Evolutionary conservation across 2,888 invertebrate genomes (phyloP).

Genomic region (Cosmorhoe ocellata): DNA sequence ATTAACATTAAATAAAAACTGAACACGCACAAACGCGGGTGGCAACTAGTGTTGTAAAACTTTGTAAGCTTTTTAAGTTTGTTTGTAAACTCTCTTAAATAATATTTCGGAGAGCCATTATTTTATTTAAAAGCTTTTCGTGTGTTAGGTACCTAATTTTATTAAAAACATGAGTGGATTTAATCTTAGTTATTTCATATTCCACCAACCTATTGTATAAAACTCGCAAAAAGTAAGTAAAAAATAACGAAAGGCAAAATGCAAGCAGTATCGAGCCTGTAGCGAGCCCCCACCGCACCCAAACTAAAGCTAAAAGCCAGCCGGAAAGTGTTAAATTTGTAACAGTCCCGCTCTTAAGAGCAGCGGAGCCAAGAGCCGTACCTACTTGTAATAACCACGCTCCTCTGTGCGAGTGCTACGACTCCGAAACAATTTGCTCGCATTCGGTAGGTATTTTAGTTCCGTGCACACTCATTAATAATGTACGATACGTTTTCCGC

Average conservation of each 20-base stretch:
- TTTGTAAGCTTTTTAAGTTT: too few species aligned
- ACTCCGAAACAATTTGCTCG: slow-evolving; percentile 32
- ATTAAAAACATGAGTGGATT: slow-evolving; percentile 3
- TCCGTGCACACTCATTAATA: slow-evolving; percentile 46
- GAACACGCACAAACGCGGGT: too few species aligned
- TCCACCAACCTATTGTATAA: slow-evolving; percentile 9
- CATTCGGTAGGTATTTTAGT: slow-evolving; percentile 39
- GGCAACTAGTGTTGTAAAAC: too few species aligned
- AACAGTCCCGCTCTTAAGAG: slow-evolving; percentile 39
- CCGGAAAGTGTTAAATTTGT: slow-evolving; percentile 51
- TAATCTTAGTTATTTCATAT: slow-evolving; percentile 14
- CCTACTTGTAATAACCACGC: slow-evolving; percentile 32
- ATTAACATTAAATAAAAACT: too few species aligned
- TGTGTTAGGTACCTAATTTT: too few species aligned
- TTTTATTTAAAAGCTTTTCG: too few species aligned
- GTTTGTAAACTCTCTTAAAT: too few species aligned
- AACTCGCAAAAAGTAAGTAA: slow-evolving; percentile 6
- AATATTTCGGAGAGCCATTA: too few species aligned
- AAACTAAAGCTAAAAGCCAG: slow-evolving; percentile 39
- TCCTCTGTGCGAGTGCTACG: slow-evolving; percentile 22
- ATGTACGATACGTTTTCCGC: slow-evolving; percentile 49
- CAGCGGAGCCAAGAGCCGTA: slow-evolving; percentile 29
- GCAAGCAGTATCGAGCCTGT: slow-evolving; percentile 1
- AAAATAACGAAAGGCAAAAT: slow-evolving; percentile 15
- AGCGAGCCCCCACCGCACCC: slow-evolving; percentile 17